Percentiles rank a stretch among this genome's conserved stretches.
phyloP scores from a whole-genome alignment of 2,888 invertebrate genomes.

The Conistra vaccinii region DNA sequence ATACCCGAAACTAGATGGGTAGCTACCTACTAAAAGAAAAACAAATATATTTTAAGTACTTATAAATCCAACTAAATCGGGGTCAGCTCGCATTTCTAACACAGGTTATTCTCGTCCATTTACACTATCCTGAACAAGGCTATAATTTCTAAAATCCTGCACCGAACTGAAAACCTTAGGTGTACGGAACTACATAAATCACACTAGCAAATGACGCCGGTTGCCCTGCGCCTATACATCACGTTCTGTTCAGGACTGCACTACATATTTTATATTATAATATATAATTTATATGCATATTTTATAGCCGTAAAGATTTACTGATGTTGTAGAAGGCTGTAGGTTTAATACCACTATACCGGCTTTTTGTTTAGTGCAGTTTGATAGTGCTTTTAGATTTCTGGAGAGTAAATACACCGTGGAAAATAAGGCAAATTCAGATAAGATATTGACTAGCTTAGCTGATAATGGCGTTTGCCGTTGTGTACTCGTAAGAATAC shows the following conservation, averaged over 20 bases:
- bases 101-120: not conserved
- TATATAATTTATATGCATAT: constrained; percentile 81
- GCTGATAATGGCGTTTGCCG: not conserved
- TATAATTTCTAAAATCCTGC: constrained; percentile 49
- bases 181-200: constrained; percentile 68
- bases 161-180: constrained; percentile 39
- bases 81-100: not conserved
- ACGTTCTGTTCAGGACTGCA: constrained; percentile 71
- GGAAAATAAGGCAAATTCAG: not conserved
- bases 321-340: constrained; percentile 53
- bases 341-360: constrained; percentile 7
- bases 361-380: constrained; percentile 21
- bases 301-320: constrained; percentile 73
- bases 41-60: not conserved
- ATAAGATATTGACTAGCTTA: not conserved
- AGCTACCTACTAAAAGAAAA: not conserved
- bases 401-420: not conserved
- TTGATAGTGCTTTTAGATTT: constrained; percentile 4
- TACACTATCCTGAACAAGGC: not conserved
- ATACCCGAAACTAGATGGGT: not conserved
- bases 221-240: constrained; percentile 72
- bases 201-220: constrained; percentile 70
- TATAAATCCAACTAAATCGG: not conserved
- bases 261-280: constrained; percentile 67
- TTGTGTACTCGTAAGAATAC: not conserved